phyloP scores from a whole-genome alignment of 2,113 vertebrate species.

The Cyprinodon brontotheroides region DNA sequence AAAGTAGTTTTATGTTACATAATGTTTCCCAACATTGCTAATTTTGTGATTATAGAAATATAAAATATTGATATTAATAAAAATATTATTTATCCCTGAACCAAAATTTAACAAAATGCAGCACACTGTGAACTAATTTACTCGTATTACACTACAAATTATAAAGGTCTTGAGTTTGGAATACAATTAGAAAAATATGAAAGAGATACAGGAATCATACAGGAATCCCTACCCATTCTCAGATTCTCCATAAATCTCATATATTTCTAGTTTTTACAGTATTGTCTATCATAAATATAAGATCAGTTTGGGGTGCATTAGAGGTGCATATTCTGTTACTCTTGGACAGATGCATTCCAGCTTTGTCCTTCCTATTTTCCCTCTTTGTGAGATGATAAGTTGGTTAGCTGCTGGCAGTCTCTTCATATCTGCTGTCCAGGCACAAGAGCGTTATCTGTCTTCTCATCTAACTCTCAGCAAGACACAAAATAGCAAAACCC shows the following conservation, averaged over 20 bases:
- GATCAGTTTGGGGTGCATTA: constrained; percentile 1
- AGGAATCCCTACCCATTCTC: neutral
- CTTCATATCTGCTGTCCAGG: constrained; percentile 23
- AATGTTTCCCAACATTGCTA: no score
- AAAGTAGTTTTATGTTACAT: no score
- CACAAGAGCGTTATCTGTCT: constrained; percentile 19
- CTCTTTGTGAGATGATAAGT: constrained; percentile 24
- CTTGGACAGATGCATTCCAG: constrained; percentile 1
- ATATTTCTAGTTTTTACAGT: constrained; percentile 15
- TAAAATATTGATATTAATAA: neutral
- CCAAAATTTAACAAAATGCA: neutral
- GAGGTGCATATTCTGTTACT: constrained; percentile 10
- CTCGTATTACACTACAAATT: neutral
- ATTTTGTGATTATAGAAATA: no score
- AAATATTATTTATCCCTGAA: neutral
- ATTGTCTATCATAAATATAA: constrained; percentile 2
- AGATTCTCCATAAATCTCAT: constrained; percentile 1
- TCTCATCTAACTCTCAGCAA: constrained; percentile 26
- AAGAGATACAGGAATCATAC: neutral
- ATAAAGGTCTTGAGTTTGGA: neutral
- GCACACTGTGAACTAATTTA: neutral
- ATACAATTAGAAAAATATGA: neutral
- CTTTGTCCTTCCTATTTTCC: constrained; percentile 11
- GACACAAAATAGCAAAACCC: constrained; percentile 18
- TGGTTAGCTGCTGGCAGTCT: constrained; percentile 21